A percentile compares a stretch with the other conserved stretches of the same genome.
Conservation (phyloP, 2,113 vertebrate genomes). For the Phalacrocorax brasilianus region DNA sequence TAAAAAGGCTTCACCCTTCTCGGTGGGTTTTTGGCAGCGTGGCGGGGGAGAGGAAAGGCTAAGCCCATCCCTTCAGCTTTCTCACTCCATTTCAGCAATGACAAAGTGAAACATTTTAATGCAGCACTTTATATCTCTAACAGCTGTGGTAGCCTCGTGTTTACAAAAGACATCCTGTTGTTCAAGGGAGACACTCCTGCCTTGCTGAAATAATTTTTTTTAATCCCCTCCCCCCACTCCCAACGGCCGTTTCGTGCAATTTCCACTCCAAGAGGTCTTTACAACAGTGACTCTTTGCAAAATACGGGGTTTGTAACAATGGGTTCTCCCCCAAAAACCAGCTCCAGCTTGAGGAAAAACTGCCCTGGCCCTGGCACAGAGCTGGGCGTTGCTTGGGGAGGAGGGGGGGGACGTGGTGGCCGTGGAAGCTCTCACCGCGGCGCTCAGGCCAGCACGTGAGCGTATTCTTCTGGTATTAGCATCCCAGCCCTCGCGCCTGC, state of each 20-base stretch:
- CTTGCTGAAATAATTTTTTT: neutral
- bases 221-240: too few species aligned
- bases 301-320: neutral
- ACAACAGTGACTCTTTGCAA: neutral
- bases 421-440: neutral
- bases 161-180: slow-evolving; percentile 62
- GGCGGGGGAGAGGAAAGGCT: neutral
- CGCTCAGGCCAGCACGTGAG: neutral
- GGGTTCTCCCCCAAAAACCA: neutral
- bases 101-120: neutral
- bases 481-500: neutral
- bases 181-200: slow-evolving; percentile 33
- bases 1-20: slow-evolving; percentile 3
- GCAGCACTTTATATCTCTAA: neutral
- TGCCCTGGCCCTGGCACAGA: rapidly evolving
- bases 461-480: neutral
- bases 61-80: neutral
- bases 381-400: neutral
- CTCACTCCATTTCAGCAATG: neutral
- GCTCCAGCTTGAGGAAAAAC: neutral
- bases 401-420: neutral
- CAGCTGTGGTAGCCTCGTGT: slow-evolving; percentile 48
- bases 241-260: neutral
- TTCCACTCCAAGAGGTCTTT: neutral
- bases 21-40: neutral